These are phyloP conservation scores for Columba guinea DNA, from an alignment of 2,797 vertebrate genomes.

Conservation along the genomic window DNA sequence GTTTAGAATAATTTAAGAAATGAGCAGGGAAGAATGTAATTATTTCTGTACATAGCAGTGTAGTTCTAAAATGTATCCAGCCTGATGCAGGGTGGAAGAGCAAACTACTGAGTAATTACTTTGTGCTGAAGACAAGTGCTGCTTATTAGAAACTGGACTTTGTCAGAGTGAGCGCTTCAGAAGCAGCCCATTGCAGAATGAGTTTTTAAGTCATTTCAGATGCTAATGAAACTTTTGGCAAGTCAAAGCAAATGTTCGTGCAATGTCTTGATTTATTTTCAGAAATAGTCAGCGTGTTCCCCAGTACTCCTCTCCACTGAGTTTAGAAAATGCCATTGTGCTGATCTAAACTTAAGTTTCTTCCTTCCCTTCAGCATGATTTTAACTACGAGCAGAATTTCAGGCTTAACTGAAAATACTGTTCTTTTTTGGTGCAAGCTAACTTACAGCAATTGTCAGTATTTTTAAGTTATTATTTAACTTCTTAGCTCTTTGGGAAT, in stretches of 20 bases:
- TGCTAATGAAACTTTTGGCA: background rate
- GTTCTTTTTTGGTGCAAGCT: background rate
- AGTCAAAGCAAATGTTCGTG: background rate
- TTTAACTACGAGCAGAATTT: background rate
- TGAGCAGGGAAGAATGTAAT: background rate
- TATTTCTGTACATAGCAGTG: background rate
- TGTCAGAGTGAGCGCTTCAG: background rate
- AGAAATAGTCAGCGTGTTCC: background rate
- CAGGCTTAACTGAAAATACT: background rate
- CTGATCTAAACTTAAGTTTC: background rate
- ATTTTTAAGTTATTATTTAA: background rate
- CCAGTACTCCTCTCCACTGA: background rate
- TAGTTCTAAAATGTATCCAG: background rate
- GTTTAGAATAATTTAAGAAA: constrained; percentile 13
- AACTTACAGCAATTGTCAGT: background rate
- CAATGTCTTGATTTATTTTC: background rate
- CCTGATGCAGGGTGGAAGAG: background rate
- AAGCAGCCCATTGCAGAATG: background rate
- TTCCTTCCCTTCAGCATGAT: background rate
- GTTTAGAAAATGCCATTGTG: background rate
- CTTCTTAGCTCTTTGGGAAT: background rate
- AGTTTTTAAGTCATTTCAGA: background rate
- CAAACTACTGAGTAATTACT: background rate
- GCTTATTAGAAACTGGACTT: background rate
- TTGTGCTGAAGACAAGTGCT: background rate